These are phyloP conservation scores for Nebria ingens DNA, from an alignment of 1,140 invertebrate genomes.

Conservation along the genomic window DNA sequence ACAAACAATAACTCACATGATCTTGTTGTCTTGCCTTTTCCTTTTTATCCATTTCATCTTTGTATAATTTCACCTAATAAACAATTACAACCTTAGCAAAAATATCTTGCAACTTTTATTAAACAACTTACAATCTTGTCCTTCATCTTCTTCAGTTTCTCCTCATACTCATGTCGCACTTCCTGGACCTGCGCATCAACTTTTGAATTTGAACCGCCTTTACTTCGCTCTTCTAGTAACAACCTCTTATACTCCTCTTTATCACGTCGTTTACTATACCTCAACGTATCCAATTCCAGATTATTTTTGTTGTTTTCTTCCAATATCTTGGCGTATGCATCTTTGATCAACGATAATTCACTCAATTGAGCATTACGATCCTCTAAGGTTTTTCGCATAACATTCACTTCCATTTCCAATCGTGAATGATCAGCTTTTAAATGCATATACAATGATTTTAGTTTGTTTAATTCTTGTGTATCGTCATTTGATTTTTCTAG, in stretches of 20 bases:
- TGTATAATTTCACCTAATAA: constrained; percentile 34
- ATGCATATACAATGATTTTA: constrained; percentile 24
- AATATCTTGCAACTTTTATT: constrained; percentile 4
- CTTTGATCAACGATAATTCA: constrained; percentile 22
- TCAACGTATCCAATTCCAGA: constrained; percentile 29
- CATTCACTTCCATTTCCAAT: constrained; percentile 25
- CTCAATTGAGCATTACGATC: constrained; percentile 23
- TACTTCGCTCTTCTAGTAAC: constrained; percentile 23
- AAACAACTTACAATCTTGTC: constrained; percentile 52
- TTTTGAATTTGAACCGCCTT: constrained; percentile 16
- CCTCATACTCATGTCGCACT: constrained; percentile 49
- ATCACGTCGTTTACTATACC: constrained; percentile 28
- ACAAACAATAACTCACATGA: constrained; percentile 14
- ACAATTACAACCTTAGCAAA: constrained; percentile 1
- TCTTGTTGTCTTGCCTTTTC: constrained; percentile 18
- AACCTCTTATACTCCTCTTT: constrained; percentile 26
- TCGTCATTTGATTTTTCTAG: constrained; percentile 16
- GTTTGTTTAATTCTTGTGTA: constrained; percentile 20
- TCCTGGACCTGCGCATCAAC: constrained; percentile 31
- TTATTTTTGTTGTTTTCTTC: constrained; percentile 30
- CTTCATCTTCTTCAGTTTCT: constrained; percentile 56
- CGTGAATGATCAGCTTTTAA: constrained; percentile 26
- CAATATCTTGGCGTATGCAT: constrained; percentile 30
- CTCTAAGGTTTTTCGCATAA: constrained; percentile 23
- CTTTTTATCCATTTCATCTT: constrained; percentile 37